Evolutionary conservation across 2,113 vertebrate species (phyloP), one percentile per base, ranked within the genome.

Genomic region (Lophius piscatorius): DNA sequence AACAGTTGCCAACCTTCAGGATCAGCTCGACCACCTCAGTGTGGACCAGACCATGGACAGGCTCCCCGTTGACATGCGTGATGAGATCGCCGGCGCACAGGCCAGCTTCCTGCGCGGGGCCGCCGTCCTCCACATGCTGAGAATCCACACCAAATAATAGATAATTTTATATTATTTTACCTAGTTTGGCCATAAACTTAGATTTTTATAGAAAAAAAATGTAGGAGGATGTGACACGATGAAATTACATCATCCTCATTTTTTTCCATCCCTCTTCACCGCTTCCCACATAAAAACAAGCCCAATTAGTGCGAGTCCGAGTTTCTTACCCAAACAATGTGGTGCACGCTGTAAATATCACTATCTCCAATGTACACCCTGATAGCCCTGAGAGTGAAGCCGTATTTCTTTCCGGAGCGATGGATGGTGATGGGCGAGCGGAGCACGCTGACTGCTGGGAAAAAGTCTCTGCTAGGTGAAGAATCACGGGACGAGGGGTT

Each of bases 21-120:
- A 97, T 97, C 60, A 98, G 93, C 68, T 97, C 95, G 1, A 98
- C 95, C 10, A 98, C 95, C 70, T 98, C 95, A 2, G 95, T 96
- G 80, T 98, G 95, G 68, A 97, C 95, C 85, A 98, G 87, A 36
- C 95, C 95, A 0, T 98, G 95, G 22, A 98, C 95, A 0, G 95
- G 90, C 70, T 98, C 95, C 20, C 95, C 94, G 1, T 98, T 98
- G 63, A 97, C 95, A n/a, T 98, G 95, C n/a, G 95, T 98, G 85
- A 98, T 98, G 76, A 98, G 95, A 84, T 98, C 95, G 17, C 95
- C 95, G 0, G 95, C 94, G 55, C 93, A 95, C 8, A 98, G 91
- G 5, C 95, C 93, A 0, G 95, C 94, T 74, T 97, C 95, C 51
- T 98, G 94, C 24, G 95, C 94, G 0, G 95, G 94, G 7, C 95